Evolutionary conservation across 2,797 vertebrate species (phyloP).

Genomic region (Aldrovandia affinis): DNA sequence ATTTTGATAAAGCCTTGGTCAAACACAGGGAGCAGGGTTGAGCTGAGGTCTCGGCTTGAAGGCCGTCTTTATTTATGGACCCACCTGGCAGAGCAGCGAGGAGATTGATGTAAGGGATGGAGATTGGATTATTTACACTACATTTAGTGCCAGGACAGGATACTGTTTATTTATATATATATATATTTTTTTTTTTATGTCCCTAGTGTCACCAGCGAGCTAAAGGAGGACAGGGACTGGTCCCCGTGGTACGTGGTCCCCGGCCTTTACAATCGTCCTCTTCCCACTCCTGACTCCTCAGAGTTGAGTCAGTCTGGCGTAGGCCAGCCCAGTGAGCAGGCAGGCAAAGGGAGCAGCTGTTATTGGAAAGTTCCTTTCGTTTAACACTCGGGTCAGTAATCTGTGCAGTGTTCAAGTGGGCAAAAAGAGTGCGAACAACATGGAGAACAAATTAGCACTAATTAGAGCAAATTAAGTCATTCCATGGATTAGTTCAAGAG

Average conservation of each 20-base stretch:
- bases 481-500: background rate
- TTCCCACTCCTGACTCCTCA: background rate
- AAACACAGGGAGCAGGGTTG: background rate
- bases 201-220: background rate
- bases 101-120: constrained; percentile 21
- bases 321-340: background rate
- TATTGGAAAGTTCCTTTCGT: background rate
- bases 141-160: background rate
- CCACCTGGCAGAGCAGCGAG: constrained; percentile 18
- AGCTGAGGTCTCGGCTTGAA: background rate
- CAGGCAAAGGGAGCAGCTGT: background rate
- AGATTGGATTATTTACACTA: constrained; percentile 15
- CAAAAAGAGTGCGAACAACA: background rate
- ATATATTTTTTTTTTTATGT: no score
- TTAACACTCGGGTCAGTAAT: background rate
- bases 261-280: background rate
- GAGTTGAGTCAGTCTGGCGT: background rate
- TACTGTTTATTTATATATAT: background rate
- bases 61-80: constrained; percentile 19
- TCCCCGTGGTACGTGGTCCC: background rate
- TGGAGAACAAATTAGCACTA: background rate
- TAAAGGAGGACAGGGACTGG: background rate
- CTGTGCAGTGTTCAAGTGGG: background rate
- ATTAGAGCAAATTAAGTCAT: background rate
- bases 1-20: constrained; percentile 12